A percentile compares a stretch with the other conserved stretches of the same genome.
phyloP scores from a whole-genome alignment of 1,140 invertebrate genomes.

The Polyergus mexicanus region DNA sequence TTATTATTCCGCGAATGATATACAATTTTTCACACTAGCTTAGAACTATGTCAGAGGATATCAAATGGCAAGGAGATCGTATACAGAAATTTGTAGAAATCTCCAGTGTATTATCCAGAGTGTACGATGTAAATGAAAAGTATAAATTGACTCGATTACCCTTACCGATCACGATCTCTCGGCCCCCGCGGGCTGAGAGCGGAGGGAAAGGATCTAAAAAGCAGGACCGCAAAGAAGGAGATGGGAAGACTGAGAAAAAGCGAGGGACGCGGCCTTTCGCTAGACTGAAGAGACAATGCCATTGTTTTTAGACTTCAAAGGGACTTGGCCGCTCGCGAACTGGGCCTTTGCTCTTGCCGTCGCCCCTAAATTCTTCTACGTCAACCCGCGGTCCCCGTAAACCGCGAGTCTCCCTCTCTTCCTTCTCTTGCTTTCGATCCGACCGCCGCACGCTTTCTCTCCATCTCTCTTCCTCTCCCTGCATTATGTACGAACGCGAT shows the following conservation, averaged over 20 bases:
- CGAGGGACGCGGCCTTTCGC: slow-evolving; percentile 79
- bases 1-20: background rate
- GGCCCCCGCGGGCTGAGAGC: slow-evolving; percentile 50
- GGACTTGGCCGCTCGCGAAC: slow-evolving; percentile 83
- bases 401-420: slow-evolving; percentile 67
- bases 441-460: slow-evolving; percentile 66
- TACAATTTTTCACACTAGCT: background rate
- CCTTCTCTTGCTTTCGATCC: slow-evolving; percentile 35
- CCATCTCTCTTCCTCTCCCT: slow-evolving; percentile 69
- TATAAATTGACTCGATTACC: slow-evolving; percentile 79
- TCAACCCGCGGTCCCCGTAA: slow-evolving; percentile 76
- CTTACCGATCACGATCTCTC: slow-evolving; percentile 72
- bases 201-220: slow-evolving; percentile 74
- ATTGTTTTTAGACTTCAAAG: slow-evolving; percentile 88
- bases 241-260: slow-evolving; percentile 67
- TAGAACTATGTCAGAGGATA: background rate
- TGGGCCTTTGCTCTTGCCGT: slow-evolving; percentile 85
- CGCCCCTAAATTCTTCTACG: slow-evolving; percentile 87
- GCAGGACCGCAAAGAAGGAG: slow-evolving; percentile 59
- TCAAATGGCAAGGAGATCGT: too few species aligned
- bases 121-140: slow-evolving; percentile 79
- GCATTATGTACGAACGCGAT: slow-evolving; percentile 77
- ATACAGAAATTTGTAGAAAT: background rate
- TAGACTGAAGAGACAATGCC: slow-evolving; percentile 87
- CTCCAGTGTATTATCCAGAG: background rate